Percentiles rank a stretch among this genome's conserved stretches.
Evolutionary conservation across 1,140 invertebrate genomes (phyloP).

Genomic region (Drosophila parvula): DNA sequence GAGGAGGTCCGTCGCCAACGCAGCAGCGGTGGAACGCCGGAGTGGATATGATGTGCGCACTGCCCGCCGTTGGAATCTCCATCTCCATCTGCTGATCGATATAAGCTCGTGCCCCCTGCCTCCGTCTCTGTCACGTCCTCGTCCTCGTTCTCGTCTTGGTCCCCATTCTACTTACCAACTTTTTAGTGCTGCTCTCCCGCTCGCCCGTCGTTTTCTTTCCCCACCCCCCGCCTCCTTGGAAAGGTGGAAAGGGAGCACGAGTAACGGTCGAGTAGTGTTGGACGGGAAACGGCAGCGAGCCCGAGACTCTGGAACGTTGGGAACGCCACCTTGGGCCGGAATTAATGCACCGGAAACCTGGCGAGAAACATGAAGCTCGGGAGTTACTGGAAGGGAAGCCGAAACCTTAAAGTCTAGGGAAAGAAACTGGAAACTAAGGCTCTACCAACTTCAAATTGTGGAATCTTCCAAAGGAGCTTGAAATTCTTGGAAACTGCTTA

Average conservation of each 20-base stretch:
- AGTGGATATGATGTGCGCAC: slow-evolving; percentile 36
- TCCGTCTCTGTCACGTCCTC: not conserved
- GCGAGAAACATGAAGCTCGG: slow-evolving; percentile 4
- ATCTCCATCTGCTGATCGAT: slow-evolving; percentile 34
- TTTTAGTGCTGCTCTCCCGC: not conserved
- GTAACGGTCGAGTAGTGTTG: not conserved
- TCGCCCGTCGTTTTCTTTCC: not conserved
- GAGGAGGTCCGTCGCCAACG: slow-evolving; percentile 14
- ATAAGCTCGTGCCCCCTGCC: slow-evolving; percentile 33
- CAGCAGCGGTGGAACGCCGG: slow-evolving; percentile 28
- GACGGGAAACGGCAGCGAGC: not conserved
- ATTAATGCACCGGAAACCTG: not conserved
- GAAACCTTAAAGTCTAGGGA: not conserved
- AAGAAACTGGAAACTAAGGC: not conserved
- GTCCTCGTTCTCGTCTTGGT: not conserved
- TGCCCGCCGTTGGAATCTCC: slow-evolving; percentile 22
- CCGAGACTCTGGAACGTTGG: not conserved
- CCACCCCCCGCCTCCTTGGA: not conserved
- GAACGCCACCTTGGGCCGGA: not conserved
- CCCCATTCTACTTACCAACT: not conserved
- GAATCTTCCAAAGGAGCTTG: no score
- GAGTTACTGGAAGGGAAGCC: not conserved
- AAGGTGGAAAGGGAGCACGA: not conserved
- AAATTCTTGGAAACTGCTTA: no score
- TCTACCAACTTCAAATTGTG: no score